Base-by-base conservation (phyloP, 2,888 invertebrate species). In the Drosophila subquinaria region DNA sequence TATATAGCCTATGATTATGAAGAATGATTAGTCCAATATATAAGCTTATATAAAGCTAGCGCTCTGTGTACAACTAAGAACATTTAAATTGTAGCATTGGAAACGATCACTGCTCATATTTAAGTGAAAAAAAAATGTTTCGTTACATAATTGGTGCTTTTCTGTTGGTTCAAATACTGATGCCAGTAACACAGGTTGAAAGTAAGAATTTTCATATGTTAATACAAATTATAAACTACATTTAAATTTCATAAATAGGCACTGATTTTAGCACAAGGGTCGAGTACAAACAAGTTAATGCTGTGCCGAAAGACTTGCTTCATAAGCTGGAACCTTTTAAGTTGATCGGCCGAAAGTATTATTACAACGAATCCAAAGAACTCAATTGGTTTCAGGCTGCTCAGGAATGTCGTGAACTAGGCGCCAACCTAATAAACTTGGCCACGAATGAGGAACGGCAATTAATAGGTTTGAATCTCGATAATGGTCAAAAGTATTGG, bases 311-410 rank as follows among this genome's bases (percentile, higher is more conserved):
- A 9, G 40, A 55, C 3, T 51, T 62, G 35, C 33, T 1, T 0
- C 8, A 4, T 2, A 0, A 51, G 1, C 1, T 73, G 9, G 10
- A 53, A 3, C 69, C 73, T 3, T 76, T 76, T 13, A 11, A 65
- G 11, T n/a, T 48, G 5, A 64, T 76, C 11, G 61, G 61, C 4
- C 4, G 10, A 38, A 69, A 68, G 11, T 73, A 50, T 55, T 76
- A 76, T 45, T 73, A 38, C 6, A 64, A 61, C 13, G 52, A 23
- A 20, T 38, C 15, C 3, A n/a, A 35, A 3, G 13, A 57, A 30
- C 3, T 53, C 4, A 76, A 76, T 27, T 76, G 73, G 76, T 69
- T 68, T 13, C 68, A 73, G 42, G 69, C 76, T 20, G 64, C 56
- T 13, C 76, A 76, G 52, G 36, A 69, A 23, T 76, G 76, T 42